These are phyloP conservation scores for Circaetus cinerascens DNA, from an alignment of 2,113 vertebrate species.

Conservation along the genomic window DNA sequence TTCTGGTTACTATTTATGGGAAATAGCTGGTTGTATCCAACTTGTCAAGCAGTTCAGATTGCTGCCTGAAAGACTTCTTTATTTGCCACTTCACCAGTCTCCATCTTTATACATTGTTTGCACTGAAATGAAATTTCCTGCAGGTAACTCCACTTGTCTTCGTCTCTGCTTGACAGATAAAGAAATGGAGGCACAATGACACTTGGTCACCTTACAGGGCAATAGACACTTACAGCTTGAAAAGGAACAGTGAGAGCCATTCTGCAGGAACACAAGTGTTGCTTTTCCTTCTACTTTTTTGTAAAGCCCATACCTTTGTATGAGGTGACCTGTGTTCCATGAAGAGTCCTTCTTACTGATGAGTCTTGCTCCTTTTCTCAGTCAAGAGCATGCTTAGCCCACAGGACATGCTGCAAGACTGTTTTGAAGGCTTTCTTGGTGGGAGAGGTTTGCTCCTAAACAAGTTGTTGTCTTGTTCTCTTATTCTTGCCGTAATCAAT, in stretches of 20 bases:
- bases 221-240: neutral
- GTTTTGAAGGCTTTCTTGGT: neutral
- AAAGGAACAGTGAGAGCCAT: neutral
- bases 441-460: neutral
- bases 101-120: neutral
- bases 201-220: neutral
- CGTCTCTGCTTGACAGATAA: neutral
- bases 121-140: neutral
- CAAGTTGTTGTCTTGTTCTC: neutral
- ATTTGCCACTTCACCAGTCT: neutral
- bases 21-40: neutral
- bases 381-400: neutral
- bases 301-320: neutral
- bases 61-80: neutral
- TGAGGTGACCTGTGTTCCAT: neutral
- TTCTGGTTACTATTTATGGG: slow-evolving; percentile 16
- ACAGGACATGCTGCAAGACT: neutral
- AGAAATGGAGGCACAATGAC: neutral
- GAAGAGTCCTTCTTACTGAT: neutral
- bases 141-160: neutral
- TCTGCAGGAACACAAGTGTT: neutral
- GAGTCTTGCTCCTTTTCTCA: neutral
- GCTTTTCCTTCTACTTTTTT: neutral
- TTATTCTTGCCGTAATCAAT: neutral
- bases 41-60: neutral